Base-by-base conservation (phyloP, 2,113 vertebrate species). In the Triplophysa rosa region DNA sequence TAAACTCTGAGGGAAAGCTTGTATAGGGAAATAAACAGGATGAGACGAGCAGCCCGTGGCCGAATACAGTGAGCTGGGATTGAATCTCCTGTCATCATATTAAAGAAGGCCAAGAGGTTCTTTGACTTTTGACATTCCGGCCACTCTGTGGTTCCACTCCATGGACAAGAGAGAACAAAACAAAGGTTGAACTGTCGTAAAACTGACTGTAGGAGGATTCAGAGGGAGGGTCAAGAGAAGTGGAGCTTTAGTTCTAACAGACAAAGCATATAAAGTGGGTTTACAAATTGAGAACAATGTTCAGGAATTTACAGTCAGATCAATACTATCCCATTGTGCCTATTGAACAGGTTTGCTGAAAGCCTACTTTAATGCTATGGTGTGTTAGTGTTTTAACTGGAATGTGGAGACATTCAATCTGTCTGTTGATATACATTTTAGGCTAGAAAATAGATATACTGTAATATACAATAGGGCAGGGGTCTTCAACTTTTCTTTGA, bases 241-340 rank as follows among this genome's bases (percentile, higher is more conserved):
- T 82, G 84, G 81, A 80, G 78, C 89, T 89, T 91, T 84, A 81
- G 82, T 89, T 81, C 66, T 62, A 65, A 42, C 70, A 85, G 12
- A 92, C 90, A 91, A 92, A 89, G 89, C 73, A 49, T 86, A 84
- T 86, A 86, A 87, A 88, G 87, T 87, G 84, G 87, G 86, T 88
- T 84, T 87, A 90, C 90, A 90, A 90, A 91, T 86, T 89, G 88
- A 89, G 87, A 90, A 90, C 89, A 92, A 92, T 90, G 88, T 89
- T 87, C 71, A 87, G 88, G 90, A 88, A 91, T 91, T 91, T 90
- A 88, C 88, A 87, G 85, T 82, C 67, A 54, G 84, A 84, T 84
- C 86, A 82, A 77, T 85, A 67, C 83, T 72, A 68, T 70, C 82
- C 67, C 71, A 69, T 82, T 86, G 82, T 79, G 17, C 6, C 42